These are phyloP conservation scores for Tryphoninae sp. DNA, from an alignment of 2,888 invertebrate species.

Conservation along the genomic window DNA sequence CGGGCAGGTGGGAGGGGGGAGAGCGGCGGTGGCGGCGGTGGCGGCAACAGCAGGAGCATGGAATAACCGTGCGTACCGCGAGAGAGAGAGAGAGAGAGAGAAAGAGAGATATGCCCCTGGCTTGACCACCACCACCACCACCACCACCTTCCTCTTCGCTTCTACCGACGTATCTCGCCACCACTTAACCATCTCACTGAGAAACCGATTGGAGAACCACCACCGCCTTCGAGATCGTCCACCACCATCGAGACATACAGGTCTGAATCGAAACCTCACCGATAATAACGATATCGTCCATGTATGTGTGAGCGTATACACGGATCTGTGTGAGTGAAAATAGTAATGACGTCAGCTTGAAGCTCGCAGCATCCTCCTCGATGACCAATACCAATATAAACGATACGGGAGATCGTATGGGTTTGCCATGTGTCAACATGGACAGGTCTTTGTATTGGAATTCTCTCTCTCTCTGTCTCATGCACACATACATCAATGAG, in stretches of 20 bases:
- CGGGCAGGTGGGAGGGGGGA: slow-evolving; percentile 77
- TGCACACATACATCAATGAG: background rate
- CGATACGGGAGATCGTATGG: slow-evolving; percentile 29
- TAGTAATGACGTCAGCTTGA: slow-evolving; percentile 51
- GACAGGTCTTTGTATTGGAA: slow-evolving; percentile 37
- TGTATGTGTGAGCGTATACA: background rate
- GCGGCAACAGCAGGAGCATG: slow-evolving; percentile 76
- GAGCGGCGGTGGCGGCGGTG: slow-evolving; percentile 73
- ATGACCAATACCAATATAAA: slow-evolving; percentile 45
- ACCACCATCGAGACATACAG: slow-evolving; percentile 78
- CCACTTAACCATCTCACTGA: slow-evolving; percentile 68
- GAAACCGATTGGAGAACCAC: slow-evolving; percentile 76
- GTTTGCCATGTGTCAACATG: slow-evolving; percentile 29
- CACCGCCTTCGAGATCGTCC: slow-evolving; percentile 79
- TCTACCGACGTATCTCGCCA: slow-evolving; percentile 45
- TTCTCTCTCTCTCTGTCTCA: slow-evolving; percentile 27
- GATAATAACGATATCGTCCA: slow-evolving; percentile 23
- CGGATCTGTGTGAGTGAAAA: background rate
- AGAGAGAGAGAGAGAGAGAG: slow-evolving; percentile 70
- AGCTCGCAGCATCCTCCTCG: slow-evolving; percentile 19
- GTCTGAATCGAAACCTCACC: slow-evolving; percentile 39
- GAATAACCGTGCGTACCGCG: slow-evolving; percentile 60
- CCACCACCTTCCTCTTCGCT: slow-evolving; percentile 80
- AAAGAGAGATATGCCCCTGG: slow-evolving; percentile 34
- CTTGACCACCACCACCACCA: slow-evolving; percentile 78